These are phyloP conservation scores for Actinostola sp. DNA, from an alignment of 92 coral and sea anemone genomes.

Conservation along the genomic window DNA sequence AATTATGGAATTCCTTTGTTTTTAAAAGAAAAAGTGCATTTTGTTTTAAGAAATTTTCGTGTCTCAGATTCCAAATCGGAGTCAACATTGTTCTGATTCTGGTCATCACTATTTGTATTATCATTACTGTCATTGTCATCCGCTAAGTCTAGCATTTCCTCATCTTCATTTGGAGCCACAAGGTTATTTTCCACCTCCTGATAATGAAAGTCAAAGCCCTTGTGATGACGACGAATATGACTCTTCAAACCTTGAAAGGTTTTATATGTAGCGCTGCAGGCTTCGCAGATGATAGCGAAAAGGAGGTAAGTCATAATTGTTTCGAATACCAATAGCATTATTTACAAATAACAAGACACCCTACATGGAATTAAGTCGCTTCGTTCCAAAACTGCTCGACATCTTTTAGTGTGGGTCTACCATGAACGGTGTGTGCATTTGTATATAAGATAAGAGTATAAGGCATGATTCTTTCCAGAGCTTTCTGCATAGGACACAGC, in stretches of 20 bases:
- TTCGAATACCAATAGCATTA: no score
- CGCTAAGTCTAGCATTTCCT: background rate
- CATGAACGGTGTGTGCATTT: no score
- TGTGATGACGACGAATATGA: slow-evolving; percentile 51
- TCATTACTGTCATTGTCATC: background rate
- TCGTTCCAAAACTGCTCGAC: no score
- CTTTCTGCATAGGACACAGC: no score
- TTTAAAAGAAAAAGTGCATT: slow-evolving; percentile 48
- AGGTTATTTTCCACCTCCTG: background rate
- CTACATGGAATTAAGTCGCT: no score
- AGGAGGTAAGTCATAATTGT: no score
- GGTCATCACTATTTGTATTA: slow-evolving; percentile 1
- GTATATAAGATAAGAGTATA: no score
- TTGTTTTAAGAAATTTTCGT: slow-evolving; percentile 28
- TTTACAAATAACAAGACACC: no score
- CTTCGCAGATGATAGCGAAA: no score
- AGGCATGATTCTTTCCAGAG: no score
- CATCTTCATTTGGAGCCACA: background rate
- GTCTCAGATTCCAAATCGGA: slow-evolving; percentile 25
- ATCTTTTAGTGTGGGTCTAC: no score
- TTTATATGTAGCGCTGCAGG: slow-evolving; percentile 28
- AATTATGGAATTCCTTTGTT: slow-evolving; percentile 38
- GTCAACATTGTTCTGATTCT: slow-evolving; percentile 5
- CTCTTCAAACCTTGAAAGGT: slow-evolving; percentile 34
- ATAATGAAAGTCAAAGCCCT: slow-evolving; percentile 19